Base-by-base conservation (phyloP, 2,113 vertebrate species). In the Oncorhynchus masou region DNA sequence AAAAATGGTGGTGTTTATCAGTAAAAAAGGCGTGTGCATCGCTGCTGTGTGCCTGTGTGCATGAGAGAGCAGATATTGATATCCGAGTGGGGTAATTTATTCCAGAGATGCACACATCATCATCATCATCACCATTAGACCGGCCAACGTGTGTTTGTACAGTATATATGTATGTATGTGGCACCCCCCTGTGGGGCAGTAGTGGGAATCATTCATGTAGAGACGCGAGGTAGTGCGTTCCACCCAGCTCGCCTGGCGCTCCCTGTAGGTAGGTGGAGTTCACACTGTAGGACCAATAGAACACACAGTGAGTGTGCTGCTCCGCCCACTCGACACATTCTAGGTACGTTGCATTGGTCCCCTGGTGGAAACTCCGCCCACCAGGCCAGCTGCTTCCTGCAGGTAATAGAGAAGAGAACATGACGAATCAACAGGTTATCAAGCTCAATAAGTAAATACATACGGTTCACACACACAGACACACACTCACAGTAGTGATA, bases 101-200 rank as follows among this genome's bases (percentile, higher is more conserved):
- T 39, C 39, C 8, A 39, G 8, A 39, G 39, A 39, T 39, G 7
- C 39, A 39, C 7, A 8, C 39, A 39, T 39, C 39, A 39, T 39
- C 34, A 39, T 39, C 34, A 39, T 39, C 34, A 39, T 34, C 31
- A 31, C 2, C 27, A 27, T 34, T 9, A 9, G 39, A 45, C 39
- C 39, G 39, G 39, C 12, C 39, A 45, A 45, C 9, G 8, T 45
- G 9, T 45, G 39, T 45, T 45, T 45, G 39, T 11, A 9, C 39
- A 45, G 8, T 45, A 2, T 39, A 2, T 7, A 39, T 39, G 34
- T 39, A 9, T 19, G 1, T 4, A 49, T 49, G n/a, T 75, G 73
- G 77, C 71, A 31, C 79, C 80, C 68, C 39, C 84, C 85, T 89
- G 67, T 77, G 34, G 82, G 77, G 49, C 70, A 73, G 45, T 68